Evolutionary conservation across 2,113 vertebrate genomes (phyloP), one percentile per base, ranked within the genome.

Genomic region (Saimiri boliviensis): DNA sequence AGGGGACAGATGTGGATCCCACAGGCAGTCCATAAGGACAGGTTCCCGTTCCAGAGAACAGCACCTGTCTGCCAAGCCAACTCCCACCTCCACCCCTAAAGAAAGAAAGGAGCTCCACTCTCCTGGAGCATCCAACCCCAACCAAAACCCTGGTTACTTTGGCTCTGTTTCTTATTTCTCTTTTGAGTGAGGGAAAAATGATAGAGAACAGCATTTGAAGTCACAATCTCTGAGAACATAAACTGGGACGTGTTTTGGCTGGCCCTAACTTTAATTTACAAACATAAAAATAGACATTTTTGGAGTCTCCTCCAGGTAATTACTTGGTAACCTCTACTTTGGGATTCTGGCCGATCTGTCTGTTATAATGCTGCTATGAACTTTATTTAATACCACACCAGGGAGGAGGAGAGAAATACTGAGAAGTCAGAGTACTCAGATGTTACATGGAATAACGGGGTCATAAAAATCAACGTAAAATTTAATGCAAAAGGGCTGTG

Each of bases 371-470:
- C 49, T 97, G 97, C 96, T 94, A 82, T 98, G 97, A 98, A 98
- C 98, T 98, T 97, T 85, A 95, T 97, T 98, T 98, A 98, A 97
- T 98, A 98, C 92, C 94, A 98, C 98, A 98, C 98, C 30, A 88
- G 98, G 98, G 98, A 98, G 93, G 95, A 37, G 94, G 84, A 93
- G 54, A 54, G 79, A 47, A 25, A 42, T 54, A 5, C 70, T 25
- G 54, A 97, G 96, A 94, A 97, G 91, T 94, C 97, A 96, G 96
- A 98, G 86, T 71, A 84, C 56, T 98, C 86, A 92, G 96, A 97
- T 95, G 94, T 89, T 96, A 86, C 96, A 86, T 96, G 89, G 95
- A 98, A 98, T 97, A 95, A 97, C 20, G 71, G 49, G 95, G 68
- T 89, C 96, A 91, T 98, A 98, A 98, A 98, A 98, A 97, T 97